phyloP scores from a whole-genome alignment of 2,797 vertebrate species.

The Glossophaga mutica region DNA sequence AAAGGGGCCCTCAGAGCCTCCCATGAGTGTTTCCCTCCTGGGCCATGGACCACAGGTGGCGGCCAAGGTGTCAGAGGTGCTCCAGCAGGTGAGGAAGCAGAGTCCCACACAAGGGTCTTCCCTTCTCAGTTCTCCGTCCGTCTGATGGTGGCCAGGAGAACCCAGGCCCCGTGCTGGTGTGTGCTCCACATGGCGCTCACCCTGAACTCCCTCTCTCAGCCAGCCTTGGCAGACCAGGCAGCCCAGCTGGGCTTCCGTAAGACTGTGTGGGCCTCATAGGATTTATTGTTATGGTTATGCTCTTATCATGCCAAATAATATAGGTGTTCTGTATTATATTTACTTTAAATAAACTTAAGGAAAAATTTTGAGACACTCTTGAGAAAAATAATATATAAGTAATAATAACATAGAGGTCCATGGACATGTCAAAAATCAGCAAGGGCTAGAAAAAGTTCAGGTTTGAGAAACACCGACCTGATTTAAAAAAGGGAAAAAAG shows the following conservation, averaged over 20 bases:
- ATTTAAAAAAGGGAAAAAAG: background rate
- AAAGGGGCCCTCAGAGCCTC: background rate
- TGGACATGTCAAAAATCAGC: background rate
- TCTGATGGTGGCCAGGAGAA: background rate
- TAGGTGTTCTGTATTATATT: background rate
- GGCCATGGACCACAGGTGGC: background rate
- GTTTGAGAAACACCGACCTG: background rate
- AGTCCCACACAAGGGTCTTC: background rate
- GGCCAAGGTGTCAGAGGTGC: background rate
- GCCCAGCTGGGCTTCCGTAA: background rate
- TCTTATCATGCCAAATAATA: background rate
- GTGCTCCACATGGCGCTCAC: fast-evolving
- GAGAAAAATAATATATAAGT: background rate
- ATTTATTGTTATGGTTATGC: background rate
- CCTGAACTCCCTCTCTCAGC: background rate
- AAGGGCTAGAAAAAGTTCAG: background rate
- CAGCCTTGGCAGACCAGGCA: background rate
- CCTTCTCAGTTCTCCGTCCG: background rate
- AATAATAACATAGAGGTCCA: background rate
- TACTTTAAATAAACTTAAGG: constrained; percentile 15
- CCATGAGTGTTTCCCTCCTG: fast-evolving
- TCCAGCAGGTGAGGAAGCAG: background rate
- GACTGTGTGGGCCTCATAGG: background rate
- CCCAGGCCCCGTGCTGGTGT: fast-evolving
- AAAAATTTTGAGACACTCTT: background rate